Base-by-base conservation (phyloP, 2,888 invertebrate species). In the Caenorhabditis imperialis region DNA sequence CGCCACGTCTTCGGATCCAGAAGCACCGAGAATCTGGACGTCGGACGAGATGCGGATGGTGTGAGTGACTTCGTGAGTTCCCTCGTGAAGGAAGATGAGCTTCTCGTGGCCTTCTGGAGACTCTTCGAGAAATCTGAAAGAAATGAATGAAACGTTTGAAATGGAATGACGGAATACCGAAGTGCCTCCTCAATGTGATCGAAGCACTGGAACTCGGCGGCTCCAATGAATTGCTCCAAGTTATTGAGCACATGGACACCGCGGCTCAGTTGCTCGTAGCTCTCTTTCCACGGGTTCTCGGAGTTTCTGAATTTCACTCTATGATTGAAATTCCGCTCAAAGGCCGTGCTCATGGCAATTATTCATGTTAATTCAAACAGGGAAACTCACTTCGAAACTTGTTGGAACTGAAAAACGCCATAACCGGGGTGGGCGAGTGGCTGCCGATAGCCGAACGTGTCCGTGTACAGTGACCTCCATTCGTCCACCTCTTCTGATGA, bases 271-370 rank as follows among this genome's bases (percentile, higher is more conserved):
- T 96, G 96, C 83, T 93, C 92, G 89, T 98, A 97, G 88, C 96
- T 96, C 89, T 97, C 97, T 90, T 97, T 98, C 98, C 98, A 99
- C 0, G 96, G 95, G 91, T 98, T 98, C 69, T 93, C 92, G 12
- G 71, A 67, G 20, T 71, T 70, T 20, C n/a, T 33, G 14, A 23
- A 12, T 10, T 40, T 27, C 30, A 6, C 25, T 18, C 3, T 16
- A 48, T 48, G 7, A 16, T 42, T 38, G 16, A 10, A 83, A 85
- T 86, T 42, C 65, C 65, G 23, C 58, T 33, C 0, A n/a, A n/a
- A n/a, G n/a, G n/a, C n/a, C n/a, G n/a, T n/a, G n/a, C n/a, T n/a
- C n/a, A n/a, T n/a, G n/a, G n/a, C n/a, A n/a, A n/a, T n/a, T n/a
- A n/a, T n/a, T n/a, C n/a, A n/a, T 10, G 30, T 10, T 7, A 30